Evolutionary conservation across 2,797 vertebrate genomes (phyloP).

Genomic region (Paratrypauchen microcephalus): DNA sequence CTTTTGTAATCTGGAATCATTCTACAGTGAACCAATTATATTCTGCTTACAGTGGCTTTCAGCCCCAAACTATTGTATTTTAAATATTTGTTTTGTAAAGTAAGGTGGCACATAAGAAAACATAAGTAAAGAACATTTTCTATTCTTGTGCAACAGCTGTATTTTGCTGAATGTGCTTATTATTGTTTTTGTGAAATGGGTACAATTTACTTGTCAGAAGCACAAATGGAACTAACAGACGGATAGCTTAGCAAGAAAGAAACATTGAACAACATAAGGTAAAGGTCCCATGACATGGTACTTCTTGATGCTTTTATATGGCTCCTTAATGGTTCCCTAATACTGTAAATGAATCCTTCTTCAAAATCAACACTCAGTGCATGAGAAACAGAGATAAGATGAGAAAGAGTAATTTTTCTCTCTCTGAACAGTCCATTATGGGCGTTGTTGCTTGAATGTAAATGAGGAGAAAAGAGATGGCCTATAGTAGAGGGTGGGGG

Average conservation of each 20-base stretch:
- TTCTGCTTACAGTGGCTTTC: conserved; percentile 34
- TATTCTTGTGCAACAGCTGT: conserved; percentile 44
- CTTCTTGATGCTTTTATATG: too few species aligned
- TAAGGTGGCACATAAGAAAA: conserved; percentile 39
- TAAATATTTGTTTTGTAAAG: conserved; percentile 52
- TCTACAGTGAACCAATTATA: conserved; percentile 36
- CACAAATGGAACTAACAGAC: neutral
- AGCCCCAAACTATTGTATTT: conserved; percentile 19
- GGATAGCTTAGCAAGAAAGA: neutral
- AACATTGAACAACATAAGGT: too few species aligned
- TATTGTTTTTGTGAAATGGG: conserved; percentile 39
- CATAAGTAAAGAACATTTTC: conserved; percentile 45
- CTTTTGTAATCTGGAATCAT: conserved; percentile 20
- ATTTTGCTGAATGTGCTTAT: conserved; percentile 39
- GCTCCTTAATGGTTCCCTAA: too few species aligned
- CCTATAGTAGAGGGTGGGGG: too few species aligned
- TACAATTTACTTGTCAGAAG: conserved; percentile 21
- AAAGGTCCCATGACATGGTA: too few species aligned
- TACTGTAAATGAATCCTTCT: too few species aligned
- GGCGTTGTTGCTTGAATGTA: too few species aligned
- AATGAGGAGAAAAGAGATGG: too few species aligned
- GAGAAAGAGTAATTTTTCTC: too few species aligned
- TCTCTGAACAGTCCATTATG: too few species aligned
- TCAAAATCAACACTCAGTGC: too few species aligned
- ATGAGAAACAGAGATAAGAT: too few species aligned